phyloP scores from a whole-genome alignment of 1,140 invertebrate genomes.

The Nasonia vitripennis region DNA sequence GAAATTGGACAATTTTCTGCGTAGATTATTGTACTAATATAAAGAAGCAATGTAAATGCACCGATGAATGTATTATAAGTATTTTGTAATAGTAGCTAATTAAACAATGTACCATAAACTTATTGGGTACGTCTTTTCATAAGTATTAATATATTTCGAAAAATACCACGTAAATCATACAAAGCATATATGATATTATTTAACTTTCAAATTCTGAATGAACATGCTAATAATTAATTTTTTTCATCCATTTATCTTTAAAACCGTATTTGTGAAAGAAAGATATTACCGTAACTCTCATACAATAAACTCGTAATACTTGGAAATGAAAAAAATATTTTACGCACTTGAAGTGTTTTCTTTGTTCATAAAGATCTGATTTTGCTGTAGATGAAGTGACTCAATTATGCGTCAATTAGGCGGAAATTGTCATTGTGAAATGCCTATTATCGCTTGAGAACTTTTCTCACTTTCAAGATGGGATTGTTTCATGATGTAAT shows the following conservation, averaged over 20 bases:
- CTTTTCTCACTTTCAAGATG: slow-evolving; percentile 15
- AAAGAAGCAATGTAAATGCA: slow-evolving; percentile 7
- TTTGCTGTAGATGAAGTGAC: background rate
- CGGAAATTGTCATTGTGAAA: slow-evolving; percentile 12
- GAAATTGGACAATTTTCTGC: background rate
- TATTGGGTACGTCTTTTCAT: background rate
- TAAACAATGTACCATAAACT: slow-evolving; percentile 1
- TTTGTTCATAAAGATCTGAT: background rate
- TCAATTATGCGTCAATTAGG: slow-evolving; percentile 17
- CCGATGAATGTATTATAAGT: slow-evolving; percentile 18
- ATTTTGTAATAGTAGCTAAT: slow-evolving; percentile 24
- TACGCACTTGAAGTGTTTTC: background rate
- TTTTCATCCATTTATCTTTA: background rate
- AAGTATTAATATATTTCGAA: too few relatives aligned
- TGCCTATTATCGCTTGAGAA: background rate
- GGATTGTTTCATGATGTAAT: slow-evolving; percentile 6
- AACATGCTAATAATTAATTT: too few relatives aligned
- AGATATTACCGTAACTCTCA: too few relatives aligned
- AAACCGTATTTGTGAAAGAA: too few relatives aligned
- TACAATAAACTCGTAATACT: too few relatives aligned
- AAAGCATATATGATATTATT: background rate
- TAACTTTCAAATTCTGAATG: background rate
- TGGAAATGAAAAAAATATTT: background rate
- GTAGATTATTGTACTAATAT: slow-evolving; percentile 4
- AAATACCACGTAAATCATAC: background rate